Percentiles rank a stretch among this genome's conserved stretches.
Evolutionary conservation across 2,113 vertebrate genomes (phyloP).

Genomic region (Muscicapa adusta): DNA sequence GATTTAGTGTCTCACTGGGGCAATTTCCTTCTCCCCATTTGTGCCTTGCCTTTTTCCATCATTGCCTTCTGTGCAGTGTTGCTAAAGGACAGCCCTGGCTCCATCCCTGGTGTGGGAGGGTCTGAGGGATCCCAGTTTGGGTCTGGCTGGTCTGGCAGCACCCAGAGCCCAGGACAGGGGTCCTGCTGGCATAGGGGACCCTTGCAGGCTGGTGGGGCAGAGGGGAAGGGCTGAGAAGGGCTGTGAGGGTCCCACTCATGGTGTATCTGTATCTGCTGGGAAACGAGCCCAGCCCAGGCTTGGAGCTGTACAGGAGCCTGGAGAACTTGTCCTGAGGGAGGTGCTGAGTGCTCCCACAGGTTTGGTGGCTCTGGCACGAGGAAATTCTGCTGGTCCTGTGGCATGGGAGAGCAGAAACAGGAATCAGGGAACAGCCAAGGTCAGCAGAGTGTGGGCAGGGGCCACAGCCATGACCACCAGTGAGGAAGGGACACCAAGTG

Average conservation of each 20-base stretch:
- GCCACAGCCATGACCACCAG: too few species aligned
- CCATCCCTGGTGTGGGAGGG: not conserved
- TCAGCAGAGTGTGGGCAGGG: not conserved
- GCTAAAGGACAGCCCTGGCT: not conserved
- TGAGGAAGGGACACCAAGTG: not conserved
- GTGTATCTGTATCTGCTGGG: not conserved
- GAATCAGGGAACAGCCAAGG: not conserved
- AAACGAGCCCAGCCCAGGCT: not conserved
- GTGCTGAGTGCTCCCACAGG: not conserved
- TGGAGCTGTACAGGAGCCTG: not conserved
- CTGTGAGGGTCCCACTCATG: not conserved
- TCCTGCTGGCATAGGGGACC: too few species aligned
- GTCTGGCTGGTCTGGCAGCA: not conserved
- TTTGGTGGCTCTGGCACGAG: not conserved
- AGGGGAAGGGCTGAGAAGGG: not conserved
- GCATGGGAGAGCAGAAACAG: not conserved
- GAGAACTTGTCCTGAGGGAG: not conserved
- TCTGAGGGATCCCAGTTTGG: not conserved
- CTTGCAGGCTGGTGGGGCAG: not conserved
- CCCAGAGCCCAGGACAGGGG: not conserved
- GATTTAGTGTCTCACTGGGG: not conserved
- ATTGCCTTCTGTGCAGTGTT: not conserved
- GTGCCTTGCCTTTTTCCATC: not conserved
- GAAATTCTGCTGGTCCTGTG: not conserved
- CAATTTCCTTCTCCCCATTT: not conserved